Base-by-base conservation (phyloP, 2,113 vertebrate species). In the Ictalurus punctatus region DNA sequence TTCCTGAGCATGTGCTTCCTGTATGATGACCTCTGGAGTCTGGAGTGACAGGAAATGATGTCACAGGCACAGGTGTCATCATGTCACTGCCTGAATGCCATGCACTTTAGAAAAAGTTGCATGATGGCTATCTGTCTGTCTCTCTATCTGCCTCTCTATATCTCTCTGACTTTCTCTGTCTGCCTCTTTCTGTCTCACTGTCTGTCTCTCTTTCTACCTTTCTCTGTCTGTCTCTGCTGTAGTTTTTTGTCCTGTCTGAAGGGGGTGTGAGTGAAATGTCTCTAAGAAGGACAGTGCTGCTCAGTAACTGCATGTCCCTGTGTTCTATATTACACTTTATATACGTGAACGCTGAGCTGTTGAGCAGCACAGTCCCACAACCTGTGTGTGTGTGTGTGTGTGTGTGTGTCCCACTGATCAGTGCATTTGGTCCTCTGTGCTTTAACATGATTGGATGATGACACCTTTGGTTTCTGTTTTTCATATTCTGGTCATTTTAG, bases 1-100 rank as follows among this genome's bases (percentile, higher is more conserved):
- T 88, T 86, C 87, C 90, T 85, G 86, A 94, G 96, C 96, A 95
- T 96, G 96, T 85, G 92, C 94, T 94, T 92, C 89, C 90, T 93
- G 93, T 89, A 90, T 92, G 90, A 89, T 89, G 86, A 90, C n/a
- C 27, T 91, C 90, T 76, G 30, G 65, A 61, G 58, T 74, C 34
- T 81, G 80, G 76, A 30, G 34, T 88, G 90, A 83, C 74, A 48
- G 40, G 61, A 71, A 27, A 82, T 59, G 5, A 65, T 86, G 73
- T 65, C 40, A 74, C 73, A 90, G 34, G 84, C 76, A 73, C 58
- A 88, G 90, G 54, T 90, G 88, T 90, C 92, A 90, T 90, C 87
- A 92, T 92, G 91, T 83, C 92, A 88, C 90, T 84, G 19, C 52
- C 67, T 88, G 90, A 91, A 92, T 91, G 91, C 89, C 86, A 90